Conservation (phyloP, 2,888 invertebrate genomes). For the Leistus spinibarbis region DNA sequence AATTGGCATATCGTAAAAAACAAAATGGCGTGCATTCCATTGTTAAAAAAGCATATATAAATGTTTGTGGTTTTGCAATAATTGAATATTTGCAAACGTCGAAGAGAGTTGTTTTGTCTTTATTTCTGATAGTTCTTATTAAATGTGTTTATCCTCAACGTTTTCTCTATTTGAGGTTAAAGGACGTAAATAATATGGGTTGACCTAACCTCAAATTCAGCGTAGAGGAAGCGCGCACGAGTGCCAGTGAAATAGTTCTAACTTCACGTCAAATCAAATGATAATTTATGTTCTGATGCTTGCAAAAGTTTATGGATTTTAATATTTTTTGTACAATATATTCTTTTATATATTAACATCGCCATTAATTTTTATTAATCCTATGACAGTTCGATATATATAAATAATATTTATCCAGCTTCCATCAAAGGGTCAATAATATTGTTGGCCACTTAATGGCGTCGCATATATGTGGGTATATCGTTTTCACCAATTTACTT, state of each 20-base stretch:
- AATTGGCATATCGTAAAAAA: constrained; percentile 43
- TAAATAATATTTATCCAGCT: background rate
- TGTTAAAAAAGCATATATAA: constrained; percentile 13
- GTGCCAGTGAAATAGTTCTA: background rate
- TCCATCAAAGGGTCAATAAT: background rate
- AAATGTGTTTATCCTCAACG: too few relatives aligned
- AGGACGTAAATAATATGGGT: constrained; percentile 1
- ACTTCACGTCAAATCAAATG: background rate
- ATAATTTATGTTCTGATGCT: background rate
- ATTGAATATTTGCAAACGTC: too few relatives aligned
- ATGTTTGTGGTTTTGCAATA: constrained; percentile 11
- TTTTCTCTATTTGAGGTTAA: background rate
- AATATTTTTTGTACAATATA: too few relatives aligned
- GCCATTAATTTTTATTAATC: background rate
- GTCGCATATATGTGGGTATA: constrained; percentile 12
- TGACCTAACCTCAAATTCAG: background rate
- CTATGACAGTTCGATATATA: background rate
- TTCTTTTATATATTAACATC: background rate
- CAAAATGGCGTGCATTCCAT: constrained; percentile 36
- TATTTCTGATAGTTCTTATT: too few relatives aligned
- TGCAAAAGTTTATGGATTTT: background rate
- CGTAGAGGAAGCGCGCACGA: constrained; percentile 6
- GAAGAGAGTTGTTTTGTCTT: background rate
- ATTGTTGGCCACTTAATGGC: background rate
- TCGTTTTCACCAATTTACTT: constrained; percentile 39